Percentiles rank a stretch among this genome's conserved stretches.
These are phyloP conservation scores for Zele albiditarsus DNA, from an alignment of 2,888 invertebrate species.

Conservation along the genomic window DNA sequence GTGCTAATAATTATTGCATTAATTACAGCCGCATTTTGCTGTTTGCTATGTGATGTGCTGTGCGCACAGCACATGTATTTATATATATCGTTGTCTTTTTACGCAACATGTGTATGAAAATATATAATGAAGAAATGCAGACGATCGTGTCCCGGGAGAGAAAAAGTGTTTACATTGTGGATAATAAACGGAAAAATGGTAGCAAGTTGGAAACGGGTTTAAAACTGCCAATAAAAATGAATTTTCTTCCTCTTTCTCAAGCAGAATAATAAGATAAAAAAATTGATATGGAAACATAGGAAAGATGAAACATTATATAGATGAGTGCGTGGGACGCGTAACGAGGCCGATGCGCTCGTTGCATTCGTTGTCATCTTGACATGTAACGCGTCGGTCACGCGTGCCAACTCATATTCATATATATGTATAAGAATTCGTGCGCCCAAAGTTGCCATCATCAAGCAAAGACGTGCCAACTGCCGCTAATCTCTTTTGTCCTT, in stretches of 20 bases:
- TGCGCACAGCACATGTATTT: constrained; percentile 26
- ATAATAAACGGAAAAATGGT: background rate
- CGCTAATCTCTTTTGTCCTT: constrained; percentile 24
- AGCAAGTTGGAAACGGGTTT: too few relatives aligned
- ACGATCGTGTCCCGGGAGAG: background rate
- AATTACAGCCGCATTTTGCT: constrained; percentile 56
- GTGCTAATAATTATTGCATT: constrained; percentile 68
- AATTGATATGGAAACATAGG: background rate
- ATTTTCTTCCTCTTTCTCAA: background rate
- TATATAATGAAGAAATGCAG: background rate
- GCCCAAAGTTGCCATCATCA: constrained; percentile 48
- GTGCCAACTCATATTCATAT: constrained; percentile 56
- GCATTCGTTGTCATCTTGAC: constrained; percentile 51
- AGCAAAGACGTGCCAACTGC: constrained; percentile 35
- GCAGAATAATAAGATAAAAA: constrained; percentile 4
- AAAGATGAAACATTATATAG: constrained; percentile 26
- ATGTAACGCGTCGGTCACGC: constrained; percentile 62
- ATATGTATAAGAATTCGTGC: constrained; percentile 47
- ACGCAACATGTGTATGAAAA: background rate
- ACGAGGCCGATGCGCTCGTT: constrained; percentile 44
- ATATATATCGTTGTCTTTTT: constrained; percentile 27
- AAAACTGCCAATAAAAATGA: too few relatives aligned
- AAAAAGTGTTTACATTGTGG: background rate
- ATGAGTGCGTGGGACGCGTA: constrained; percentile 53
- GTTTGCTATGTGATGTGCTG: constrained; percentile 31